Evolutionary conservation across 2,797 vertebrate genomes (phyloP), one percentile per base, ranked within the genome.

Genomic region (Sebastes itinus): DNA sequence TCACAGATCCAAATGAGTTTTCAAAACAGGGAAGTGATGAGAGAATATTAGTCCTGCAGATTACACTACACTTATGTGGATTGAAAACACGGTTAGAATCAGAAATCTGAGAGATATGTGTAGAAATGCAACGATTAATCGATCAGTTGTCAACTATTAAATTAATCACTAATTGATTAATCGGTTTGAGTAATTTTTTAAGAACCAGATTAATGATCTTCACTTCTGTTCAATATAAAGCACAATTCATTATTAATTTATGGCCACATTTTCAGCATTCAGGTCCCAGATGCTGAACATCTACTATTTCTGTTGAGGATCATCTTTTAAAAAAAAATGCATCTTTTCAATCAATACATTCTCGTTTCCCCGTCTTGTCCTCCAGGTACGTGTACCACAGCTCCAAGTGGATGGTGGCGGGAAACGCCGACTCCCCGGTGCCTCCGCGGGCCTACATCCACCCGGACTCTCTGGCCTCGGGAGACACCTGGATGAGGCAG

Each of bases 391-490:
- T 99, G 73, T 99, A 99, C 81, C 98, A 99, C 86, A 99, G 98
- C 78, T 99, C 98, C 42, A 99, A 99, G 88, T 99, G 98, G 98
- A 99, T 99, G 98, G 98, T 99, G 64, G 98, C 98, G 0, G 98
- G 98, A 2, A 99, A 99, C 6, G 98, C 98, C 0, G 98, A 99
- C 91, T 99, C 98, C 33, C 98, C 98, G 0, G 98, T 99, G 14
- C 98, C 98, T 0, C 97, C 98, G 2, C 95, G 98, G 5, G 97
- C 98, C 10, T 99, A 99, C 88, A 98, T 99, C 89, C 98, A 99
- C 86, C 98, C 98, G 0, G 98, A 99, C 92, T 99, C 98, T 0
- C 97, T 98, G 1, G 98, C 98, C 65, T 99, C 98, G 0, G 98
- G 98, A 62, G 98, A 99, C 94, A 99, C 98, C 0, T 99, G 98